Base-by-base conservation (phyloP, 2,888 invertebrate species). In the Odiellus spinosus region DNA sequence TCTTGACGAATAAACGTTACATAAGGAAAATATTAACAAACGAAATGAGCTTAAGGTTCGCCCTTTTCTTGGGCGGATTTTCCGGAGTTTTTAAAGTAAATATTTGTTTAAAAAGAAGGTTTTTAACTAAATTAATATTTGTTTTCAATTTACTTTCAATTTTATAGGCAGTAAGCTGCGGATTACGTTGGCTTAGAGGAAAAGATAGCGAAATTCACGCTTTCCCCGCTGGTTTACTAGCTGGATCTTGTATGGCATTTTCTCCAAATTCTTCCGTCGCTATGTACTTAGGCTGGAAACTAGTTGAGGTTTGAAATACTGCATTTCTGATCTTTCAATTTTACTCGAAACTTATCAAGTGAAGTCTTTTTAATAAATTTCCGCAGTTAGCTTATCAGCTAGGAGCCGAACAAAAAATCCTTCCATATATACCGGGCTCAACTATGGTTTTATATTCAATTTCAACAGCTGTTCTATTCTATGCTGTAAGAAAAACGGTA, bases 201-300 rank as follows among this genome's bases (percentile, higher is more conserved):
- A 70, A 69, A 56, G 80, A 83, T 62, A 72, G 74, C 47, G 67
- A 74, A 10, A 58, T 68, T 12, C 74, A 76, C 63, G 80, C 81
- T 1, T 64, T 81, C 55, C 73, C 80, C 34, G 78, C 82, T 5
- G 82, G 80, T 15, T 65, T 80, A 46, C 56, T 81, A 14, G 79
- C 81, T 4, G 81, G 82, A 38, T 63, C 75, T 42, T 71, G 79
- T 33, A 82, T 85, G 69, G 67, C 71, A 20, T 75, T 76, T 56
- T 84, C 80, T 65, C 80, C 81, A 32, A 81, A 80, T 59, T 76
- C 77, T 38, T 80, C 82, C 1, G 73, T 85, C 44, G 78, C 84
- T n/a, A 70, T 85, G 21, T 86, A 85, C 63, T 74, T 81, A 5
- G 73, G 82, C 67, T 83, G 84, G 80, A 86, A 86, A 68, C 73